Evolutionary conservation across 2,113 vertebrate species (phyloP).

Genomic region (Pterocles orientalis): DNA sequence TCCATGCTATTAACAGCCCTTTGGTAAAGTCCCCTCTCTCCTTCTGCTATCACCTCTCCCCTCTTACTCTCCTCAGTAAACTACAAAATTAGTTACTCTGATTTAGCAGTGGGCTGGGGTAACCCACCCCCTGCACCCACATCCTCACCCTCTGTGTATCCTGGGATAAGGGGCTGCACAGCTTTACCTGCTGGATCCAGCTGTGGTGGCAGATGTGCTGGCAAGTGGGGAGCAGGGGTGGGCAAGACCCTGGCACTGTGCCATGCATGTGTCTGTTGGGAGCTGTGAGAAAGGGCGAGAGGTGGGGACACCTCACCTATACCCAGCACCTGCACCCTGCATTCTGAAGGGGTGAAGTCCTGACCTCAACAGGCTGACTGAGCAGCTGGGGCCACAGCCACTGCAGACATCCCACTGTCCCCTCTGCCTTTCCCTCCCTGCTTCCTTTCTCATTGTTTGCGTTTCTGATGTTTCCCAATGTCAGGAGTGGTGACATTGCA

Average conservation of each 20-base stretch:
- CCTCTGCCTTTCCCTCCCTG: not conserved
- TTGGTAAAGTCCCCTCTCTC: not conserved
- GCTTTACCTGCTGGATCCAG: not conserved
- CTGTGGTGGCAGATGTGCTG: not conserved
- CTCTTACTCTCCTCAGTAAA: not conserved
- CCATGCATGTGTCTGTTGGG: accelerated
- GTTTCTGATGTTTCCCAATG: not conserved
- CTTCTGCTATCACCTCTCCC: accelerated
- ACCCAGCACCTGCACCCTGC: not conserved
- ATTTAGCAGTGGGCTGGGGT: not conserved
- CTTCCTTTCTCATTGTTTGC: constrained; percentile 48
- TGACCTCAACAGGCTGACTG: constrained; percentile 7
- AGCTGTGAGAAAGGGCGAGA: accelerated
- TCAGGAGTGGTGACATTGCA: not conserved
- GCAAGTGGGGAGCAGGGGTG: accelerated
- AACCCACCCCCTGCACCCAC: not conserved
- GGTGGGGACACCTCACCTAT: not conserved
- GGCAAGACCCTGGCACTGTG: not conserved
- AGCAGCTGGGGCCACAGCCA: not conserved
- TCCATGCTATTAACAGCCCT: not conserved
- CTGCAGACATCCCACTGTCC: accelerated
- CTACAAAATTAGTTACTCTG: not conserved
- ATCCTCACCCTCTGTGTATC: not conserved
- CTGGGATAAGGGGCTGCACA: not conserved
- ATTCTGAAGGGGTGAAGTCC: not conserved